Percentiles rank a stretch among this genome's conserved stretches.
These are phyloP conservation scores for Syngnathus typhle DNA, from an alignment of 2,113 vertebrate species.

Conservation along the genomic window DNA sequence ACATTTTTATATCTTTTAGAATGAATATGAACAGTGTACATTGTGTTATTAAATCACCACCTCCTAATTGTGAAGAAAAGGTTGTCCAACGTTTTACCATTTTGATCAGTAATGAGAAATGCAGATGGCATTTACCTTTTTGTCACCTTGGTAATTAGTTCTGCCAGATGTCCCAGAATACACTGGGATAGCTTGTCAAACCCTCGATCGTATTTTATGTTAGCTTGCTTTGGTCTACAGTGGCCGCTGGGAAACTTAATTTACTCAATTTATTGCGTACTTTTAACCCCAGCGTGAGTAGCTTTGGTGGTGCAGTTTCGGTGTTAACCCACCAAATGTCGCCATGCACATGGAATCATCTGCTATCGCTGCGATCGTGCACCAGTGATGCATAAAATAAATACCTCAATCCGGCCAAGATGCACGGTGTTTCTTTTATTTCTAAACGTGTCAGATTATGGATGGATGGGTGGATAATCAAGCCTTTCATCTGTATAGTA, in stretches of 20 bases:
- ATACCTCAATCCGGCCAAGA: too few species aligned
- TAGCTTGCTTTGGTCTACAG: too few species aligned
- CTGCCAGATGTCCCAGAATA: too few species aligned
- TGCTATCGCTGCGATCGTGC: background rate
- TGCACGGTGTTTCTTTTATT: too few species aligned
- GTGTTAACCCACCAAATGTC: constrained; percentile 28
- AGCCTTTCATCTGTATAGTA: too few species aligned
- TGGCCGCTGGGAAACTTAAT: too few species aligned
- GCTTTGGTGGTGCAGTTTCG: background rate
- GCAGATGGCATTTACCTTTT: too few species aligned
- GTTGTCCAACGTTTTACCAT: background rate
- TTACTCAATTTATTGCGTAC: background rate
- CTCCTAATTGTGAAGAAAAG: background rate
- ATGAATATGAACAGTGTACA: background rate
- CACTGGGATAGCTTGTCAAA: too few species aligned
- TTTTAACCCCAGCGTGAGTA: background rate
- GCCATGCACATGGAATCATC: background rate
- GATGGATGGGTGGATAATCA: too few species aligned
- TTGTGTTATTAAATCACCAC: background rate
- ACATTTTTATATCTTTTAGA: background rate
- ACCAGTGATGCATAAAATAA: background rate
- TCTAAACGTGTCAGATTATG: too few species aligned
- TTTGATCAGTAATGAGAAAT: background rate
- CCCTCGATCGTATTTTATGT: too few species aligned
- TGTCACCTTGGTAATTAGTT: too few species aligned